Evolutionary conservation across 2,888 invertebrate genomes (phyloP).

Genomic region (Clostera curtula): DNA sequence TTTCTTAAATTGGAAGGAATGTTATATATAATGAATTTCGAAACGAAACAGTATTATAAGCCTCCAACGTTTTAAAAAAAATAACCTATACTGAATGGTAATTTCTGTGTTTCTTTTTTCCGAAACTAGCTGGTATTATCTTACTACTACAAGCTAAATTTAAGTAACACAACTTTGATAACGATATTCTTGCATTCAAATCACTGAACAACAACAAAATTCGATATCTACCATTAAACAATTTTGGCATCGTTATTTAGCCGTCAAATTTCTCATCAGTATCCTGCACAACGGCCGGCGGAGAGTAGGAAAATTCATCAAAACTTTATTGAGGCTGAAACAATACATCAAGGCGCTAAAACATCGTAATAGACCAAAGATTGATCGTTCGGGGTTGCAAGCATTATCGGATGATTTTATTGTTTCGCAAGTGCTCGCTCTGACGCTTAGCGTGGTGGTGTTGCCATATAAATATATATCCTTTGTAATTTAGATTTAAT

Average conservation of each 20-base stretch:
- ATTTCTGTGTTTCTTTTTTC: too few species aligned
- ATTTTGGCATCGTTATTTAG: conserved; percentile 48
- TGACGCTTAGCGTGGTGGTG: conserved; percentile 11
- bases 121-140: too few species aligned
- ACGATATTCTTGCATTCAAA: neutral
- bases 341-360: conserved; percentile 73
- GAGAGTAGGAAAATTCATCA: conserved; percentile 70
- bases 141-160: too few species aligned
- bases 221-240: conserved; percentile 42
- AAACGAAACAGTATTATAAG: too few species aligned
- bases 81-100: too few species aligned
- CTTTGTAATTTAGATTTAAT: too few species aligned
- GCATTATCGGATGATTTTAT: conserved; percentile 52
- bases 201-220: conserved; percentile 21
- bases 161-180: too few species aligned
- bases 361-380: conserved; percentile 69
- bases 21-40: too few species aligned
- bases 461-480: too few species aligned
- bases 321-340: conserved; percentile 73
- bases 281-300: conserved; percentile 58
- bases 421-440: conserved; percentile 29
- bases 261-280: conserved; percentile 68
- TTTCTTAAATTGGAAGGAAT: too few species aligned
- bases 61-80: too few species aligned
- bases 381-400: conserved; percentile 62